Conservation (phyloP, 2,113 vertebrate genomes). For the Azemiops feae region DNA sequence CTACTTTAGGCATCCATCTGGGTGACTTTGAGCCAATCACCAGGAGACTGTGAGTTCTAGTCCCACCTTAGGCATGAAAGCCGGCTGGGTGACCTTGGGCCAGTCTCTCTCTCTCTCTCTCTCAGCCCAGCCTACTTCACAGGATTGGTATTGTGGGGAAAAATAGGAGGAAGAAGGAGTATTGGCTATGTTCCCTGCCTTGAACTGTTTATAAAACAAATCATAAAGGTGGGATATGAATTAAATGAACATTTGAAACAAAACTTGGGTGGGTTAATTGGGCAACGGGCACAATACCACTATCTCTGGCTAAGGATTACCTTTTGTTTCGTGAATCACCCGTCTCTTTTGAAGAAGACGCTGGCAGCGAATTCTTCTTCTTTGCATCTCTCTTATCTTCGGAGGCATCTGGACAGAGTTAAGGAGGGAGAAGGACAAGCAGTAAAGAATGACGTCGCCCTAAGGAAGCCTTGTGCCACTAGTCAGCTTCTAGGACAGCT, state of each 20-base stretch:
- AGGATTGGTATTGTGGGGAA: neutral
- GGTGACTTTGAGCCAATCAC: neutral
- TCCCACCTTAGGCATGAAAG: too few relatives aligned
- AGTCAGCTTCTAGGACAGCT: neutral
- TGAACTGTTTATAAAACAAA: neutral
- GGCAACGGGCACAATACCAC: neutral
- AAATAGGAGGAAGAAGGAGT: neutral
- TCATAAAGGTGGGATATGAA: neutral
- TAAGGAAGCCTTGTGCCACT: neutral
- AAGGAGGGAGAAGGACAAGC: conserved; percentile 12
- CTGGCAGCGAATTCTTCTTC: conserved; percentile 74
- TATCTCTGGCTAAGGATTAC: conserved; percentile 62
- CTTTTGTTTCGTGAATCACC: conserved; percentile 78
- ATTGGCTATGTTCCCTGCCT: neutral
- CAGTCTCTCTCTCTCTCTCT: neutral
- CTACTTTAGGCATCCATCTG: neutral
- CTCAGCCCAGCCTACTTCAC: neutral
- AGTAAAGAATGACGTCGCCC: neutral
- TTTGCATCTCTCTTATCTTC: conserved; percentile 83
- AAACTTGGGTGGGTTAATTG: neutral
- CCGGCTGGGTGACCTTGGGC: too few relatives aligned
- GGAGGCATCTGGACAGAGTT: conserved; percentile 68
- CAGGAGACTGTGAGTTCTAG: neutral
- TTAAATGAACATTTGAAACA: neutral
- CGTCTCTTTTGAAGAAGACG: conserved; percentile 78